Evolutionary conservation across 2,113 vertebrate species (phyloP).

Genomic region (Xenopus borealis): DNA sequence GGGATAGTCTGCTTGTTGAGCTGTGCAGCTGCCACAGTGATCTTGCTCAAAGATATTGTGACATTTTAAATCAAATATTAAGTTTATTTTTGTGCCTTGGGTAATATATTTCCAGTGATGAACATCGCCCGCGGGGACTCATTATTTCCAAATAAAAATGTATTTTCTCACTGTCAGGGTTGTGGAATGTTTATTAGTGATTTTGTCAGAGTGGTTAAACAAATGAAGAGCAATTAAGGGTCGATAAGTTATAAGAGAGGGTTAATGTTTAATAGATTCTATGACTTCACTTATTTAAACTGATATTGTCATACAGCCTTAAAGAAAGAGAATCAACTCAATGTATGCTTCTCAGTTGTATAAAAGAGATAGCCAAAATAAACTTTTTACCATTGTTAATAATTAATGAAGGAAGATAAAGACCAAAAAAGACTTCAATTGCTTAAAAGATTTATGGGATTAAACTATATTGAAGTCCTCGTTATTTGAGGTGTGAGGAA

Average conservation of each 20-base stretch:
- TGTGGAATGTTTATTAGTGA: constrained; percentile 18
- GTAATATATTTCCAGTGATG: constrained; percentile 17
- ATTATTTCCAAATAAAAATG: constrained; percentile 28
- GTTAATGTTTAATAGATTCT: constrained; percentile 17
- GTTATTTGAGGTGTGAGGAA: too few relatives aligned
- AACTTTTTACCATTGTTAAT: constrained; percentile 23
- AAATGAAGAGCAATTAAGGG: constrained; percentile 17
- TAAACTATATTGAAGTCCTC: too few relatives aligned
- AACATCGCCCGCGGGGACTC: constrained; percentile 5
- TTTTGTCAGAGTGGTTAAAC: constrained; percentile 8
- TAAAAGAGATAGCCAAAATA: constrained; percentile 1
- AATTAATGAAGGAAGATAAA: constrained; percentile 7
- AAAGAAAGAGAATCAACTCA: not conserved
- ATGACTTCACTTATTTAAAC: not conserved
- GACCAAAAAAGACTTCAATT: constrained; percentile 1
- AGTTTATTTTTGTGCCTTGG: constrained; percentile 13
- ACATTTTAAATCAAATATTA: constrained; percentile 26
- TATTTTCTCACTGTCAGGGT: constrained; percentile 8
- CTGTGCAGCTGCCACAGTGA: constrained; percentile 4
- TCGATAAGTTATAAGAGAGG: constrained; percentile 31
- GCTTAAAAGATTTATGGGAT: too few relatives aligned
- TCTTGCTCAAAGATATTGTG: constrained; percentile 19
- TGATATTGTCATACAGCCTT: not conserved
- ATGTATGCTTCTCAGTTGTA: not conserved
- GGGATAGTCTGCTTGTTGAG: not conserved